Evolutionary conservation across 2,888 invertebrate species (phyloP).

Genomic region (Lypha dubia): DNA sequence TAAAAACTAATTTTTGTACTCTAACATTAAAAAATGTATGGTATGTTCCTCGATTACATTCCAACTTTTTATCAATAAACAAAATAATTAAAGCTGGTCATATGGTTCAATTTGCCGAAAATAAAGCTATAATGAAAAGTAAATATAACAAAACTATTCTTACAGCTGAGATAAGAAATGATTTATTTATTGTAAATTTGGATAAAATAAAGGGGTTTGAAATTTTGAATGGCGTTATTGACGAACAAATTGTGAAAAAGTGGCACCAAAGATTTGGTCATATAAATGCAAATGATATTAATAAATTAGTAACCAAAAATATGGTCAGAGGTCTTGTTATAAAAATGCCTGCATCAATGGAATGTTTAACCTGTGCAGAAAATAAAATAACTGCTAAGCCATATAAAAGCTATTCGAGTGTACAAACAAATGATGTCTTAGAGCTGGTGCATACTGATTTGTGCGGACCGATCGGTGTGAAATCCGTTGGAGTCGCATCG

Average conservation of each 20-base stretch:
- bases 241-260: conserved; percentile 14
- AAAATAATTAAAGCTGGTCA: too few relatives aligned
- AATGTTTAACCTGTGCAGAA: conserved; percentile 53
- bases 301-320: not conserved
- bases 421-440: conserved; percentile 1
- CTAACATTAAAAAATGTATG: too few relatives aligned
- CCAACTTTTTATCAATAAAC: too few relatives aligned
- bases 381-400: conserved; percentile 53
- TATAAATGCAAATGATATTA: not conserved
- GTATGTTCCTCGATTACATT: too few relatives aligned
- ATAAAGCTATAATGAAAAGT: too few relatives aligned
- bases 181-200: conserved; percentile 6
- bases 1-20: too few relatives aligned
- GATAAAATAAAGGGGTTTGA: not conserved
- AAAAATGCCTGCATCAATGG: conserved; percentile 7
- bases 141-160: not conserved
- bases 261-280: conserved; percentile 42
- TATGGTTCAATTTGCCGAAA: too few relatives aligned
- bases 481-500: conserved; percentile 33
- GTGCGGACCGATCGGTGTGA: conserved; percentile 36
- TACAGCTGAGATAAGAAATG: not conserved
- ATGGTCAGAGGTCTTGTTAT: conserved; percentile 48
- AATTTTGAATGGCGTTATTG: not conserved
- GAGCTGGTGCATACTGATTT: conserved; percentile 49
- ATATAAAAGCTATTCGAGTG: not conserved